Conservation (phyloP, 2,113 vertebrate genomes). For the Rhadina sibilatrix region DNA sequence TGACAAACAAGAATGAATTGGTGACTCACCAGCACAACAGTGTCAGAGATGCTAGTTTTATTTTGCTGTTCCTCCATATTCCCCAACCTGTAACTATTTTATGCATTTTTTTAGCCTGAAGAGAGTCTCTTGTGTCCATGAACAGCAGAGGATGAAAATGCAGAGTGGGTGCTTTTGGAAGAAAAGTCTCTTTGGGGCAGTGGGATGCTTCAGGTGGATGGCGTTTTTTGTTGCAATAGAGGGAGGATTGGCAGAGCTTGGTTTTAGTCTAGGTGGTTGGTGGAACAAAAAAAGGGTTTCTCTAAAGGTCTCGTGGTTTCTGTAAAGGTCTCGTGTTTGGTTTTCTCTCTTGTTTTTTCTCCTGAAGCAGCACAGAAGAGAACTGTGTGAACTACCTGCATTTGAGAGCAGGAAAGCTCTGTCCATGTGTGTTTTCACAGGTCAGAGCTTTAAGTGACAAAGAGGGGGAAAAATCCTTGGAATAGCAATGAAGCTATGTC, state of each 20-base stretch:
- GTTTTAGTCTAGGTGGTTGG: background rate
- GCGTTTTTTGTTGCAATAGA: no score
- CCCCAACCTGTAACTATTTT: background rate
- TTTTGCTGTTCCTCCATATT: background rate
- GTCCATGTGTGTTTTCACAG: fast-evolving
- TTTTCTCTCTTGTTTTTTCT: background rate
- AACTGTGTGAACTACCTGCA: background rate
- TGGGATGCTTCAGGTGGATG: background rate
- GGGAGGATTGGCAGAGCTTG: background rate
- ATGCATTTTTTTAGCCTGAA: background rate
- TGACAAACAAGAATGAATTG: constrained; percentile 6
- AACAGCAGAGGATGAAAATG: background rate
- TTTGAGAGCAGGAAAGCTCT: background rate
- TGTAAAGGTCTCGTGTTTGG: background rate
- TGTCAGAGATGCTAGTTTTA: background rate
- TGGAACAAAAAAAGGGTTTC: background rate
- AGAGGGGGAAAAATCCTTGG: fast-evolving
- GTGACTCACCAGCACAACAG: background rate
- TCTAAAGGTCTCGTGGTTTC: background rate
- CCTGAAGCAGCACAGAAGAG: background rate
- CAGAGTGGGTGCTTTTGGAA: background rate
- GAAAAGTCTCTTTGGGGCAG: background rate
- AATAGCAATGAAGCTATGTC: background rate
- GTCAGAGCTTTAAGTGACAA: background rate
- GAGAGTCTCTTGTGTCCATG: background rate